Percentiles rank a stretch among this genome's conserved stretches.
Evolutionary conservation across 2,797 vertebrate species (phyloP).

Genomic region (Nannoperca australis): DNA sequence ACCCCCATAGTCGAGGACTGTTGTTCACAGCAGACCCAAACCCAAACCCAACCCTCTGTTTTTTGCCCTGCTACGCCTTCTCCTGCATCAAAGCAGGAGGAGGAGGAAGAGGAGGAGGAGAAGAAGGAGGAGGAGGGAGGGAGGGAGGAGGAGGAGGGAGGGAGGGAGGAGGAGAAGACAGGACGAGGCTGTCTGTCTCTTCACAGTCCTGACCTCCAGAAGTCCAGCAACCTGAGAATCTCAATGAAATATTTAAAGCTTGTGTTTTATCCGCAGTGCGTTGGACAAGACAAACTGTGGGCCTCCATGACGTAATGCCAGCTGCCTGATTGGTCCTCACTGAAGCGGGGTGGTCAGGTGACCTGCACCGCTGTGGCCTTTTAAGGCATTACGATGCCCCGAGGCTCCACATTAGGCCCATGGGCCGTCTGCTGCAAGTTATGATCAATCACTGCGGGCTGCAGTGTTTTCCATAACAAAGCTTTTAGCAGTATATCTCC

Average conservation of each 20-base stretch:
- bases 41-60: constrained; percentile 18
- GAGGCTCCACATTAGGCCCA: constrained; percentile 71
- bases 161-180: constrained; percentile 14
- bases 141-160: neutral
- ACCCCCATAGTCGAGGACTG: neutral
- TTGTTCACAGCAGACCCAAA: constrained; percentile 14
- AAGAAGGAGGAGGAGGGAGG: constrained; percentile 13
- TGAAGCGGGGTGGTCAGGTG: constrained; percentile 72
- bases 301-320: constrained; percentile 84
- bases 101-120: neutral
- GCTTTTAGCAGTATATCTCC: constrained; percentile 61
- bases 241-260: constrained; percentile 89
- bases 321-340: constrained; percentile 71
- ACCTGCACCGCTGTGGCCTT: constrained; percentile 72
- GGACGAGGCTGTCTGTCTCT: constrained; percentile 55
- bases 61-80: neutral
- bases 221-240: constrained; percentile 84
- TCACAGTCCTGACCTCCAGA: constrained; percentile 81
- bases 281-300: constrained; percentile 79
- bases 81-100: constrained; percentile 44
- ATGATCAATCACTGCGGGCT: constrained; percentile 63
- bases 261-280: constrained; percentile 87
- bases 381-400: constrained; percentile 75
- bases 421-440: constrained; percentile 57
- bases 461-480: constrained; percentile 40